These are phyloP conservation scores for Pyxicephalus adspersus DNA, from an alignment of 2,113 vertebrate species.

Conservation along the genomic window DNA sequence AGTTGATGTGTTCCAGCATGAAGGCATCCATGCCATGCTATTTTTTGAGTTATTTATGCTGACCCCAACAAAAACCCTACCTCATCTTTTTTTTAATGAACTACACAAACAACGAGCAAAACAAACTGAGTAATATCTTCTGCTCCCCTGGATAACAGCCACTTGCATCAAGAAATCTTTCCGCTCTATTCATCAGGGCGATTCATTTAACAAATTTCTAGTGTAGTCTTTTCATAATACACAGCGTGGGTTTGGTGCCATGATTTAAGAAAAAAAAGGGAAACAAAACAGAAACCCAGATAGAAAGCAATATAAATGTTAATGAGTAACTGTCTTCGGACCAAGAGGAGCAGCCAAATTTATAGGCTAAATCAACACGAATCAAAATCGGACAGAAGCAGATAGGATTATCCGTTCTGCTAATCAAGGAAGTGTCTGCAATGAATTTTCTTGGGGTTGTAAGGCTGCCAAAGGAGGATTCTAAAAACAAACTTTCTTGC, in stretches of 20 bases:
- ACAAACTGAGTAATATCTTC: neutral
- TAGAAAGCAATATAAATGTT: conserved; percentile 78
- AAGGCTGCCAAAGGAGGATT: neutral
- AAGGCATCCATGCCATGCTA: too few species aligned
- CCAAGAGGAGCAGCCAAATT: conserved; percentile 43
- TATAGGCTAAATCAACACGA: conserved; percentile 37
- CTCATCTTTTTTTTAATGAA: neutral
- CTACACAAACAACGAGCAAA: neutral
- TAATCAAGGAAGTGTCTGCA: conserved; percentile 12
- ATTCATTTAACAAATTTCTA: conserved; percentile 12
- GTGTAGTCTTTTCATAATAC: neutral
- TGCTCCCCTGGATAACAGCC: too few species aligned
- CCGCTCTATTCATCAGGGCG: neutral
- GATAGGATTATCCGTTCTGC: conserved; percentile 39
- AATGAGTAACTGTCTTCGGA: conserved; percentile 69
- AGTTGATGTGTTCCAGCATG: too few species aligned
- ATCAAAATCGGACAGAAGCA: conserved; percentile 22
- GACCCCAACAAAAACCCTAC: too few species aligned
- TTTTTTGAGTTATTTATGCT: too few species aligned
- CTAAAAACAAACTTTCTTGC: neutral
- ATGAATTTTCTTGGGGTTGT: neutral
- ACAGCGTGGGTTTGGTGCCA: conserved; percentile 49
- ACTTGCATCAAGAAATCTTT: conserved; percentile 8
- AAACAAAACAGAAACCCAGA: conserved; percentile 49
- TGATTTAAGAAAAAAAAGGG: conserved; percentile 58